phyloP scores from a whole-genome alignment of 2,888 invertebrate species.

The Cheilosia vulpina region DNA sequence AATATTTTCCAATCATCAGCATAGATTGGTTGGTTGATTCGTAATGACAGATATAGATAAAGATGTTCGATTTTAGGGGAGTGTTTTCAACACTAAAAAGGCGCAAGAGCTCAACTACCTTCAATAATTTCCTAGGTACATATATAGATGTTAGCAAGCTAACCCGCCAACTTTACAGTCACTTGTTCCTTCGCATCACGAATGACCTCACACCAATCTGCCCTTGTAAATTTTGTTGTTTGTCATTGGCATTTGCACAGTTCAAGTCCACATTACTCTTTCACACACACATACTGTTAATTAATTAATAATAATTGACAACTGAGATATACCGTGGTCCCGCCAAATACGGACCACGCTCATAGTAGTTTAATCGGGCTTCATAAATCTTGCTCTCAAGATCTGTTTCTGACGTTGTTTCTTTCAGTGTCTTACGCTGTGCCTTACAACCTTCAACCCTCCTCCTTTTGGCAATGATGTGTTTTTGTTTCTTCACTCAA shows the following conservation, averaged over 20 bases:
- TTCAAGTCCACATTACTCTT: slow-evolving; percentile 6
- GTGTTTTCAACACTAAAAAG: too few relatives aligned
- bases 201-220: not conserved
- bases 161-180: not conserved
- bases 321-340: slow-evolving; percentile 46
- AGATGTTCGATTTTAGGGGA: too few relatives aligned
- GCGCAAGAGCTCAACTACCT: not conserved
- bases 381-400: slow-evolving; percentile 30
- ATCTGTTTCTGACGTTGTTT: slow-evolving; percentile 40
- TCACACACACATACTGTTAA: slow-evolving; percentile 1
- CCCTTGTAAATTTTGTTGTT: not conserved
- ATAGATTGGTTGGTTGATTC: too few relatives aligned
- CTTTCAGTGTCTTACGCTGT: slow-evolving; percentile 27
- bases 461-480: slow-evolving; percentile 39
- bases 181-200: not conserved
- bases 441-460: slow-evolving; percentile 61
- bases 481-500: slow-evolving; percentile 14
- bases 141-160: not conserved
- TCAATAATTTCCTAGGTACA: not conserved
- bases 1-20: too few relatives aligned
- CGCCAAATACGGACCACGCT: slow-evolving; percentile 42
- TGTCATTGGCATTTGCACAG: slow-evolving; percentile 25
- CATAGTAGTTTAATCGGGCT: slow-evolving; percentile 12
- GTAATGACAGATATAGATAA: too few relatives aligned
- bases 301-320: slow-evolving; percentile 58